Percentiles rank a stretch among this genome's conserved stretches.
These are phyloP conservation scores for Mythimna lalbum DNA, from an alignment of 2,888 invertebrate genomes.

Conservation along the genomic window DNA sequence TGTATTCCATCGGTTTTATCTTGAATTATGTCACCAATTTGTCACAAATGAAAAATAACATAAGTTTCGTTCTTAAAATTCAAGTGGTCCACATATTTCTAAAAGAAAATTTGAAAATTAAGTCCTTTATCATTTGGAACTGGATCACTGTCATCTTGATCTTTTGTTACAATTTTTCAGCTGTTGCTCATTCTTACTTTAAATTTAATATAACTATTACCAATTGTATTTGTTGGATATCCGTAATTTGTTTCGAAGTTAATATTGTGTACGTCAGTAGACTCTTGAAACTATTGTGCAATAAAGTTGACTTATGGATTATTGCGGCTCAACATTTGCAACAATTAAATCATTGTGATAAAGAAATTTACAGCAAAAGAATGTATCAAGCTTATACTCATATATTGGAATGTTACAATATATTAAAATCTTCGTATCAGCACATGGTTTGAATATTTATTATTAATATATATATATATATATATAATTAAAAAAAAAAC, in stretches of 20 bases:
- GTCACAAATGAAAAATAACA: constrained; percentile 10
- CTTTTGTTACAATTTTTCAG: not conserved
- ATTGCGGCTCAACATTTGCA: not conserved
- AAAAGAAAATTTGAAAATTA: not conserved
- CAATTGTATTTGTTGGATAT: not conserved
- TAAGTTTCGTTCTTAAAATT: constrained; percentile 14
- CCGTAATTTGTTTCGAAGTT: constrained; percentile 13
- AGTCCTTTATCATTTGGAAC: constrained; percentile 4
- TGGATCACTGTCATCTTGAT: constrained; percentile 16
- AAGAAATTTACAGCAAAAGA: not conserved
- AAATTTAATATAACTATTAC: no score
- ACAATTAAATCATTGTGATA: not conserved
- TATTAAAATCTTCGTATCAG: not conserved
- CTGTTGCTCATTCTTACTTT: not conserved
- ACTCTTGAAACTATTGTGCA: constrained; percentile 17
- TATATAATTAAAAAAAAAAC: no score
- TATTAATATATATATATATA: not conserved
- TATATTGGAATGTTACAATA: constrained; percentile 28
- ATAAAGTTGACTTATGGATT: constrained; percentile 48
- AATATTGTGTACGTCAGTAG: constrained; percentile 17
- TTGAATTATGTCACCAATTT: constrained; percentile 13
- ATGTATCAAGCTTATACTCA: constrained; percentile 27
- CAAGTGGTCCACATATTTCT: constrained; percentile 27
- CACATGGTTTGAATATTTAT: not conserved
- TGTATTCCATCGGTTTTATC: constrained; percentile 15